A percentile compares a stretch with the other conserved stretches of the same genome.
Conservation (phyloP, 2,888 invertebrate species). For the Lepidocyrtoides sp. region DNA sequence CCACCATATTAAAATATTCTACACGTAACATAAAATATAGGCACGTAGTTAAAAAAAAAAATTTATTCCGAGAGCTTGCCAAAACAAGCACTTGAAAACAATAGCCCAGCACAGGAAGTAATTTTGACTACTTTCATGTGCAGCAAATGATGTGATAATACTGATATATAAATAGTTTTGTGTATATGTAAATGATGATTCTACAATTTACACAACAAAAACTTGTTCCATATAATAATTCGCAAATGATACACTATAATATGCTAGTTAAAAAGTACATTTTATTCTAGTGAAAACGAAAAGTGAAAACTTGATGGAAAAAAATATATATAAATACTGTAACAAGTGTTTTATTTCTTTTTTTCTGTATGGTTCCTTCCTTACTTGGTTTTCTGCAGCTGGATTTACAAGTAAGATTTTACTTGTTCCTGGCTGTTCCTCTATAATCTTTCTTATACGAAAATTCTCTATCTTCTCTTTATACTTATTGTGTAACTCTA, state of each 20-base stretch:
- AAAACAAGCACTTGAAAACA: background rate
- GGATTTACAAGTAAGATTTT: slow-evolving; percentile 82
- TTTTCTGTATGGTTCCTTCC: slow-evolving; percentile 79
- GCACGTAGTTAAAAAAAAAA: background rate
- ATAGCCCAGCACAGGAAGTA: slow-evolving; percentile 12
- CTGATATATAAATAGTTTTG: slow-evolving; percentile 20
- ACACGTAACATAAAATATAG: no score
- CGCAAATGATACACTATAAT: background rate
- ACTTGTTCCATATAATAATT: background rate
- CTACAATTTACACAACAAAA: background rate
- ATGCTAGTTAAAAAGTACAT: background rate
- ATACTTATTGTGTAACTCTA: background rate
- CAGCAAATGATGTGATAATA: background rate
- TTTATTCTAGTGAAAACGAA: slow-evolving; percentile 2
- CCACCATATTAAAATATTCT: background rate
- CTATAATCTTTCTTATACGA: slow-evolving; percentile 30
- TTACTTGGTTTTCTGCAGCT: slow-evolving; percentile 80
- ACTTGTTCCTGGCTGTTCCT: slow-evolving; percentile 81
- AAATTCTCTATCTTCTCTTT: slow-evolving; percentile 41
- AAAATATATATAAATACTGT: slow-evolving; percentile 44
- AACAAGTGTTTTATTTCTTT: slow-evolving; percentile 75
- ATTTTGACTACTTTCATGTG: background rate
- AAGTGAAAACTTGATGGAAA: slow-evolving; percentile 5
- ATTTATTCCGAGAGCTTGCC: background rate
- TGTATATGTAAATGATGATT: background rate